Evolutionary conservation across 2,888 invertebrate genomes (phyloP), one percentile per base, ranked within the genome.

Genomic region (Galerucella pusilla): DNA sequence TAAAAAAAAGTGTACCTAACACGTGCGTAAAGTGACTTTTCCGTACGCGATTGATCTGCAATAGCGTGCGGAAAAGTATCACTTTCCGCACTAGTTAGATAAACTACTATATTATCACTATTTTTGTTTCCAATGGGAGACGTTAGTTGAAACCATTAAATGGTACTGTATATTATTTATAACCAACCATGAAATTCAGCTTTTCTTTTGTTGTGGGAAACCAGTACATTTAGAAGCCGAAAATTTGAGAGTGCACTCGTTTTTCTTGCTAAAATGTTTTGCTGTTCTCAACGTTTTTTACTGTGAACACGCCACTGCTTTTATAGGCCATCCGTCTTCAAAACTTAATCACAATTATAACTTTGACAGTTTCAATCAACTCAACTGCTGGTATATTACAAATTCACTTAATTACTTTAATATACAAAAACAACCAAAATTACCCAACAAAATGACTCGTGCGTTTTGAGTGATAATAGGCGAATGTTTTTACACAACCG

Each of bases 351-450:
- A n/a, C 52, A n/a, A 52, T 52, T 52, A 52, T 52, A 52, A 4
- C 52, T 52, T 52, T 52, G n/a, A 52, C 52, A 52, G 52, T 52
- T 52, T 52, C 6, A 52, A 52, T 52, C n/a, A n/a, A 52, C 52
- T n/a, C 35, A 42, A 42, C n/a, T 6, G n/a, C n/a, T 52, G 52
- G 14, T 52, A 52, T 52, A 52, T 52, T 52, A 6, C n/a, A 52
- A 52, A 52, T n/a, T 52, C n/a, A 52, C n/a, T 52, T 52, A 52
- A 52, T 52, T 52, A 52, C n/a, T 52, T 52, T 52, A n/a, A 52
- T 6, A 52, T 7, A 52, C n/a, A 6, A 52, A 52, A 52, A 52
- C 52, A 52, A 52, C 6, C 52, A 52, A 6, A 52, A 12, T 7
- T 2, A 52, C 5, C 14, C 14, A 52, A 52, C 52, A 7, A 52